phyloP scores from a whole-genome alignment of 2,888 invertebrate genomes.

The Heliconius aoede region DNA sequence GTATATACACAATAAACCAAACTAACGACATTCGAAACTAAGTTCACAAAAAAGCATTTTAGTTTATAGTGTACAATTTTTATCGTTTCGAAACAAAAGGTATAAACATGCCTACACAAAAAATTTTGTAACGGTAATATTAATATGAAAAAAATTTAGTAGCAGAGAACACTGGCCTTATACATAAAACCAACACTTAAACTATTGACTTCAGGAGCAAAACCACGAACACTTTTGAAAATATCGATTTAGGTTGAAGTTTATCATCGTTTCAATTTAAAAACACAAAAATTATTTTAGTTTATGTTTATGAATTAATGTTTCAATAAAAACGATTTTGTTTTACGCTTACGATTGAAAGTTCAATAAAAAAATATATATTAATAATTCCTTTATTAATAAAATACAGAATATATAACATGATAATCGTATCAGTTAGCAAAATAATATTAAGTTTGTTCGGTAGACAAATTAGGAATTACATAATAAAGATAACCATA shows the following conservation, averaged over 20 bases:
- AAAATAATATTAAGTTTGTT: too few species aligned
- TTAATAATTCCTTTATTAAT: too few species aligned
- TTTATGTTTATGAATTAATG: neutral
- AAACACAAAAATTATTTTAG: neutral
- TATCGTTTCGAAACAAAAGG: constrained; percentile 9
- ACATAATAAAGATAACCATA: too few species aligned
- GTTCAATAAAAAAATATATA: too few species aligned
- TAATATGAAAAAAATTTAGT: constrained; percentile 1
- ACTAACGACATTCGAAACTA: neutral
- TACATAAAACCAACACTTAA: constrained; percentile 12
- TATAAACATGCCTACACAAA: neutral
- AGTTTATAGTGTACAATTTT: constrained; percentile 21
- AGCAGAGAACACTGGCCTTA: constrained; percentile 17
- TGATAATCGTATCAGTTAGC: too few species aligned
- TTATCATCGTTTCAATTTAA: constrained; percentile 4
- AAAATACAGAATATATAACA: too few species aligned
- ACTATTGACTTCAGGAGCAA: constrained; percentile 24
- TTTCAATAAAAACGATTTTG: neutral
- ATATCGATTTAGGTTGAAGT: neutral
- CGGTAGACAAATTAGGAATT: too few species aligned
- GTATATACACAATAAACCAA: constrained; percentile 5
- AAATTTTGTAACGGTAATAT: neutral
- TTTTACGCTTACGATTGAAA: neutral
- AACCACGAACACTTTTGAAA: constrained; percentile 20
- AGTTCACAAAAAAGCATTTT: constrained; percentile 9